Evolutionary conservation across 2,888 invertebrate genomes (phyloP).

Genomic region (Drosophila conformis): DNA sequence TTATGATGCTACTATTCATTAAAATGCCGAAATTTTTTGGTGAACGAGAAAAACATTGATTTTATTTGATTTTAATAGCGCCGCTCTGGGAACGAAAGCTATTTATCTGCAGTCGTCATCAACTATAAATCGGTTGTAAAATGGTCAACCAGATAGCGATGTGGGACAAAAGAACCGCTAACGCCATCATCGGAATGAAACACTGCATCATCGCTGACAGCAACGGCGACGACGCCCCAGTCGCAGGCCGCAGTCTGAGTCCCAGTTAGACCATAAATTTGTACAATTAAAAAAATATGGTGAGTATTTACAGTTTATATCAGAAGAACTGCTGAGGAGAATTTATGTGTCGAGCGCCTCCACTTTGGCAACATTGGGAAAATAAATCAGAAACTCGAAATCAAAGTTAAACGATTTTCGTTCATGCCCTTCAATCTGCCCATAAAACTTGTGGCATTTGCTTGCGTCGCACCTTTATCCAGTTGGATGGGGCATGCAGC

Average conservation of each 20-base stretch:
- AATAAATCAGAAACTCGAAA: constrained; percentile 69
- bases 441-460: constrained; percentile 41
- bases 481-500: constrained; percentile 13
- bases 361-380: constrained; percentile 42
- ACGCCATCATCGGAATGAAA: constrained; percentile 64
- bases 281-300: constrained; percentile 78
- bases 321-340: constrained; percentile 33
- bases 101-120: constrained; percentile 57
- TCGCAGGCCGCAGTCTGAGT: constrained; percentile 8
- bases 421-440: constrained; percentile 29
- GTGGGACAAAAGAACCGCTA: constrained; percentile 76
- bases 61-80: constrained; percentile 78
- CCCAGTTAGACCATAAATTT: constrained; percentile 65
- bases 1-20: constrained; percentile 70
- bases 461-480: constrained; percentile 40
- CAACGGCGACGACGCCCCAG: constrained; percentile 22
- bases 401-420: constrained; percentile 61
- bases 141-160: constrained; percentile 48
- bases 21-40: constrained; percentile 42
- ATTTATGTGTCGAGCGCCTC: constrained; percentile 61
- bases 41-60: constrained; percentile 61
- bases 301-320: constrained; percentile 72
- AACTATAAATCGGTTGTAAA: constrained; percentile 39
- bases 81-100: constrained; percentile 38
- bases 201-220: constrained; percentile 53